These are phyloP conservation scores for Calliphora vomitoria DNA, from an alignment of 2,888 invertebrate genomes.

Conservation along the genomic window DNA sequence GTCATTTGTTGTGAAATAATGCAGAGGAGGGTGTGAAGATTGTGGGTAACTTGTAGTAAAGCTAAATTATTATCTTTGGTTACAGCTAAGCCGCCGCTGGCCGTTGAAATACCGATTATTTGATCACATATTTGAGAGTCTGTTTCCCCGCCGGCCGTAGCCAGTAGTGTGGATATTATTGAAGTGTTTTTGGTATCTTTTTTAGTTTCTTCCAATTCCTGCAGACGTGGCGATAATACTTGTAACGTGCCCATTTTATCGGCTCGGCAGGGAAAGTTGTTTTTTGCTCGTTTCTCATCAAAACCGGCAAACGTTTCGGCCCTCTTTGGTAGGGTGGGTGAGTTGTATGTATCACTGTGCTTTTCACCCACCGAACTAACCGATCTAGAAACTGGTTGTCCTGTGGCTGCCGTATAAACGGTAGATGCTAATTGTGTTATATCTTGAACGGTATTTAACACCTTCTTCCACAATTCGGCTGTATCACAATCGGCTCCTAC, in stretches of 20 bases:
- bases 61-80: conserved; percentile 86
- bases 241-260: conserved; percentile 84
- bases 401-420: conserved; percentile 88
- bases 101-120: neutral
- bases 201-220: conserved; percentile 81
- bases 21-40: conserved; percentile 93
- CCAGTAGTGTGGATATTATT: conserved; percentile 64
- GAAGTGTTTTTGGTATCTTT: conserved; percentile 77
- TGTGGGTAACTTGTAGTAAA: conserved; percentile 92
- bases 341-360: conserved; percentile 93
- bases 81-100: conserved; percentile 28
- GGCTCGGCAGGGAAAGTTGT: conserved; percentile 85
- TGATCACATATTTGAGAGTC: conserved; percentile 40
- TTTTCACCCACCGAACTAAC: conserved; percentile 97
- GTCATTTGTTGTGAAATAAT: conserved; percentile 96
- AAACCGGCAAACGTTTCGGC: conserved; percentile 99
- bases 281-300: conserved; percentile 87
- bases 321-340: conserved; percentile 94
- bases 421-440: conserved; percentile 91
- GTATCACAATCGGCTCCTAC: conserved; percentile 92
- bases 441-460: conserved; percentile 86
- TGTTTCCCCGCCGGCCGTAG: conserved; percentile 27
- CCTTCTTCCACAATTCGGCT: conserved; percentile 92
- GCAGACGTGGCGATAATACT: conserved; percentile 79
- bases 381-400: conserved; percentile 93